A percentile compares a stretch with the other conserved stretches of the same genome.
These are phyloP conservation scores for Osmerus mordax DNA, from an alignment of 2,113 vertebrate species.

Conservation along the genomic window DNA sequence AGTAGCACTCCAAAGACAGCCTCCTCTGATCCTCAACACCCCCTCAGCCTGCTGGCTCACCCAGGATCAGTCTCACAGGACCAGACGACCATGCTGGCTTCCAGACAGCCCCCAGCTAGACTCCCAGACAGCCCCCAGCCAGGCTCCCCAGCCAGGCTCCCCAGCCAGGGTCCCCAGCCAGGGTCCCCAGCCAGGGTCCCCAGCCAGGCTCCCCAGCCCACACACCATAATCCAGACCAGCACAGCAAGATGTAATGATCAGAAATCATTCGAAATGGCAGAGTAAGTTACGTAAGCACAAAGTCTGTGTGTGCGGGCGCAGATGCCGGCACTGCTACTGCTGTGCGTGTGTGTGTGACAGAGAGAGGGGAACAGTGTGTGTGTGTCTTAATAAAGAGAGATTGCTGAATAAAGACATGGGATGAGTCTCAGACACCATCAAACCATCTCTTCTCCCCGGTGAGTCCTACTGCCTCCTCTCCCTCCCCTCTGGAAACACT, in stretches of 20 bases:
- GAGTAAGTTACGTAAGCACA: conserved; percentile 67
- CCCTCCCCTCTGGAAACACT: conserved; percentile 1
- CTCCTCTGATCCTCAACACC: conserved; percentile 26
- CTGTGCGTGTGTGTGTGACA: conserved; percentile 35
- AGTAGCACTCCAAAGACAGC: conserved; percentile 11
- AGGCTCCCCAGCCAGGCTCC: background rate
- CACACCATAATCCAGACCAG: conserved; percentile 39
- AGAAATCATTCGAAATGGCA: conserved; percentile 66
- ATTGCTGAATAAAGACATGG: conserved; percentile 40
- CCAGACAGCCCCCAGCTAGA: too few species aligned
- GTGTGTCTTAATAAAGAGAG: conserved; percentile 16
- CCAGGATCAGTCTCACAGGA: conserved; percentile 7
- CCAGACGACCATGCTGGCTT: too few species aligned
- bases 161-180: too few species aligned
- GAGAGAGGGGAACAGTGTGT: conserved; percentile 17
- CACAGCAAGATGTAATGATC: conserved; percentile 46
- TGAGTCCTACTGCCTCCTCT: background rate
- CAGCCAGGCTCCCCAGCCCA: conserved; percentile 29
- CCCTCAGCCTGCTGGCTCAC: conserved; percentile 15
- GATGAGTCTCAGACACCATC: conserved; percentile 7
- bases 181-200: background rate
- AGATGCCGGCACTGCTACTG: conserved; percentile 55
- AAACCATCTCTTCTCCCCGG: background rate
- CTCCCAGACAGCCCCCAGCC: too few species aligned
- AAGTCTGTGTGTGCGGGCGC: conserved; percentile 49